A percentile compares a stretch with the other conserved stretches of the same genome.
phyloP scores from a whole-genome alignment of 2,888 invertebrate genomes.

The Auanema sp. region DNA sequence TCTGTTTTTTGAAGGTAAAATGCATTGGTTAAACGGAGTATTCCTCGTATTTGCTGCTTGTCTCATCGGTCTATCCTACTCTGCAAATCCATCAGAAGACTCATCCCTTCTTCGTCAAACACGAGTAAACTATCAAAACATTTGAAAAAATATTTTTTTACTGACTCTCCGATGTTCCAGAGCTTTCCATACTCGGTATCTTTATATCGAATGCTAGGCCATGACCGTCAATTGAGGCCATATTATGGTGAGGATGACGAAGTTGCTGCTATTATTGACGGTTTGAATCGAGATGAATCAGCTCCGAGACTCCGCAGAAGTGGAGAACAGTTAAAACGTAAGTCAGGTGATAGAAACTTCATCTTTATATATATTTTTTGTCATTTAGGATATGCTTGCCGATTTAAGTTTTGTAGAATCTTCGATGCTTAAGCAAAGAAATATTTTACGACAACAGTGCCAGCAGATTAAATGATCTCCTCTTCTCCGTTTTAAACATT shows the following conservation, averaged over 20 bases:
- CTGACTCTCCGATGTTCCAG: conserved; percentile 25
- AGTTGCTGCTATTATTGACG: conserved; percentile 28
- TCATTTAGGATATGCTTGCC: conserved; percentile 55
- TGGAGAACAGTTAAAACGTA: conserved; percentile 17
- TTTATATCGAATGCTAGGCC: conserved; percentile 48
- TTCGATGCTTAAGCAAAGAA: conserved; percentile 43
- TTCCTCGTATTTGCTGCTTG: too few species aligned
- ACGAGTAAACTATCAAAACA: too few species aligned
- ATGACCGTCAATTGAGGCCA: conserved; percentile 35
- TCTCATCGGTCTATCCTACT: too few species aligned
- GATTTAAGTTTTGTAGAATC: conserved; percentile 60
- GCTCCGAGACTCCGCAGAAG: conserved; percentile 17
- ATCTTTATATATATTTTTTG: not conserved
- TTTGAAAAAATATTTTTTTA: not conserved
- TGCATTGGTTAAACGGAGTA: too few species aligned
- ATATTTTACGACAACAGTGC: too few species aligned
- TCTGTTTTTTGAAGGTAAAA: too few species aligned
- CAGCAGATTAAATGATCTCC: too few species aligned
- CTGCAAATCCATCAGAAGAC: too few species aligned
- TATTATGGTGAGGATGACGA: conserved; percentile 46
- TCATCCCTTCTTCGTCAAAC: too few species aligned
- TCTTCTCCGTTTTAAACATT: too few species aligned
- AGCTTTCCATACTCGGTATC: conserved; percentile 53
- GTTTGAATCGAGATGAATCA: conserved; percentile 13
- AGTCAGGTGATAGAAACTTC: conserved; percentile 8